phyloP scores from a whole-genome alignment of 2,888 invertebrate genomes.

The Adineta ricciae region DNA sequence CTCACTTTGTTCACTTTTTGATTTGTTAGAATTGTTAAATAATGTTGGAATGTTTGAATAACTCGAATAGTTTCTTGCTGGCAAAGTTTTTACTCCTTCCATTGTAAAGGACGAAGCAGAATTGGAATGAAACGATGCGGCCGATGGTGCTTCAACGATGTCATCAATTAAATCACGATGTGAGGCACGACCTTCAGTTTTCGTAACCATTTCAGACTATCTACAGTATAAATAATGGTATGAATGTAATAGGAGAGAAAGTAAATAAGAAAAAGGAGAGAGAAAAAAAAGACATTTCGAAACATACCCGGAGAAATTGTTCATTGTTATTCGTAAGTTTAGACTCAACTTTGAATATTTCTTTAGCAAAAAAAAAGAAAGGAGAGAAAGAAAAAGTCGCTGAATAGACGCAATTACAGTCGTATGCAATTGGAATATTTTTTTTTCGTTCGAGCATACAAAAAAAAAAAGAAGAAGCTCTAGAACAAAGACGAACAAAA shows the following conservation, averaged over 20 bases:
- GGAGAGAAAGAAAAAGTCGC: neutral
- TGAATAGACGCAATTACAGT: neutral
- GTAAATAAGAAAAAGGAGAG: neutral
- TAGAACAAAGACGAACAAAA: neutral
- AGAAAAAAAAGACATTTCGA: neutral
- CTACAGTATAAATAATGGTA: neutral
- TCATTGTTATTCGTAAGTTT: neutral
- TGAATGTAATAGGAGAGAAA: neutral
- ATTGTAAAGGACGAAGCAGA: neutral
- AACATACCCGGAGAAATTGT: neutral
- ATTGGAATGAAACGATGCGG: neutral
- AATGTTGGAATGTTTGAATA: neutral
- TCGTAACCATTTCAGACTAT: neutral
- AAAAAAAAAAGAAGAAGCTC: neutral
- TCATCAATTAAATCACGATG: neutral
- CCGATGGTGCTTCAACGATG: neutral
- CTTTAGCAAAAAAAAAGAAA: neutral
- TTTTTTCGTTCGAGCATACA: neutral
- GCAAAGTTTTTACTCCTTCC: neutral
- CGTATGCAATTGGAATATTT: neutral
- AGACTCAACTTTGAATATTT: neutral
- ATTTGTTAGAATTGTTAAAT: neutral
- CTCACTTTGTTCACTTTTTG: neutral
- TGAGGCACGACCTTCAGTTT: neutral
- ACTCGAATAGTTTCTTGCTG: neutral